Base-by-base conservation (phyloP, 2,797 vertebrate genomes). In the Microctenopoma stevenorrisi region DNA sequence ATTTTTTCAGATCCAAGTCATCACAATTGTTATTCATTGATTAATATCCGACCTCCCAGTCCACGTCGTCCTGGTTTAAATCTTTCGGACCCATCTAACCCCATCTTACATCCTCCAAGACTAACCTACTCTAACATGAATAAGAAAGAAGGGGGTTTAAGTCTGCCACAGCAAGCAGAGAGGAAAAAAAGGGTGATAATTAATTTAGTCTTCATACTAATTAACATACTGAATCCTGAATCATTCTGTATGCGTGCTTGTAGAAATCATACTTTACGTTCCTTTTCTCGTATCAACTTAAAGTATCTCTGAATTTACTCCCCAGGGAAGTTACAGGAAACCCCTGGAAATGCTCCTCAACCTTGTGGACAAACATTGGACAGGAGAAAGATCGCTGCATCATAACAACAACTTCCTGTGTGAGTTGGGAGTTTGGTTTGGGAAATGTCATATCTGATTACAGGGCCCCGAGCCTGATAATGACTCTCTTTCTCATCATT, bases 281-380 rank as follows among this genome's bases (percentile, higher is more conserved):
- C 75, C 1, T 47, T 26, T 61, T 18, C 11, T 43, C 10, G 47
- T 40, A 47, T 72, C 8, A 50, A 8, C 44, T 76, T 10, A 47
- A 40, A 49, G 15, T 42, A 42, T 86, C 58, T 65, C 33, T 76
- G 25, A 49, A 68, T 72, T 67, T n/a, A 35, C 43, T 28, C 65
- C 26, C 5, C 53, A 94, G 93, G 91, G 91, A 2, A 73, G 81
- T 49, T 94, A 93, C 43, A 89, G 91, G 79, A 93, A 93, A 33
- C 89, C 91, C 3, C 85, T 95, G 65, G 93, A 95, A 68, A 84
- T 89, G 13, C 92, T 96, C 9, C 91, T 97, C 1, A 90, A 93
- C 69, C 90, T 96, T 1, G 93, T 96, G 74, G 95, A 95, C 82
- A 94, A 93, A 85, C 90, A 94, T 79, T 95, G 95, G 94, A 86